Conservation (phyloP, 2,797 vertebrate species). For the Lindbergichthys nudifrons region DNA sequence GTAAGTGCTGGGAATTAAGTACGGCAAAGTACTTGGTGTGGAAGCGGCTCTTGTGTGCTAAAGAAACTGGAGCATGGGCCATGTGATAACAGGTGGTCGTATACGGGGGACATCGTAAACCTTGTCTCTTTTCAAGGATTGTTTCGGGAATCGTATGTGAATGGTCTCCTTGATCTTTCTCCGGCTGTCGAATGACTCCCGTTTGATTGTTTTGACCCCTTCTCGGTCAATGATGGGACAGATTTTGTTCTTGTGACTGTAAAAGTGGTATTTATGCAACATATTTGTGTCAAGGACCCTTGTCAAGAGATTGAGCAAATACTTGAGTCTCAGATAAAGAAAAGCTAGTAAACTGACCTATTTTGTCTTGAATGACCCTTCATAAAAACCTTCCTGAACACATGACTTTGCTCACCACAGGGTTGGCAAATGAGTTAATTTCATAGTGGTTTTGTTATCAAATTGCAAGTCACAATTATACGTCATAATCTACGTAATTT, state of each 20-base stretch:
- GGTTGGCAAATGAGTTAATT: not conserved
- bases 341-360: not conserved
- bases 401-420: not conserved
- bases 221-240: not conserved
- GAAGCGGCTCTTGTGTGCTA: not conserved
- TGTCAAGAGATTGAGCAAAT: not conserved
- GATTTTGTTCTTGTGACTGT: not conserved
- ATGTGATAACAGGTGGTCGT: not conserved
- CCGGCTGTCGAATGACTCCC: not conserved
- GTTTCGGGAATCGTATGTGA: not conserved
- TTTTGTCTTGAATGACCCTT: not conserved
- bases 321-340: not conserved
- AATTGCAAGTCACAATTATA: not conserved
- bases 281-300: not conserved
- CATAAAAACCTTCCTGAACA: not conserved
- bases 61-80: not conserved
- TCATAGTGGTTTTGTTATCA: not conserved
- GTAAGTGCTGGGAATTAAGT: no score
- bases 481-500: not conserved
- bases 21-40: no score
- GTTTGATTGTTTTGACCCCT: conserved; percentile 6
- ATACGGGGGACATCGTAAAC: not conserved
- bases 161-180: conserved; percentile 19
- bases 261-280: not conserved
- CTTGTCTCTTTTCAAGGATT: conserved; percentile 5